A percentile compares a stretch with the other conserved stretches of the same genome.
These are phyloP conservation scores for Antennarius striatus DNA, from an alignment of 2,113 vertebrate species.

Conservation along the genomic window DNA sequence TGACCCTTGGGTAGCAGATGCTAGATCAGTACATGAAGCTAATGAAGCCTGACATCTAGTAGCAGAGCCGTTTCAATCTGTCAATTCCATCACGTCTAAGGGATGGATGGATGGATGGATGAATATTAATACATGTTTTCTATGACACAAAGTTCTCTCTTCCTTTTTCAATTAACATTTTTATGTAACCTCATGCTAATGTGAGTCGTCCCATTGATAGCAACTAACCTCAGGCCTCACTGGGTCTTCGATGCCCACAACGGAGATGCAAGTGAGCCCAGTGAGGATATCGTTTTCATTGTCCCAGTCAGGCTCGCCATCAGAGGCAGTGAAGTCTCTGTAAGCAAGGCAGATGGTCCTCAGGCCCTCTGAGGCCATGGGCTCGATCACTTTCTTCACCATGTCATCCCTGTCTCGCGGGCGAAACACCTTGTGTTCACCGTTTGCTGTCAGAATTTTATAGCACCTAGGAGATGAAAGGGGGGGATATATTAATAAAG, in stretches of 20 bases:
- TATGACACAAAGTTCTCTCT: neutral
- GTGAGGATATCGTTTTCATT: conserved; percentile 93
- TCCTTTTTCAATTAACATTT: neutral
- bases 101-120: no score
- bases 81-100: neutral
- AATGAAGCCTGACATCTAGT: no score
- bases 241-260: conserved; percentile 98
- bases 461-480: conserved; percentile 84
- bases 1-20: neutral
- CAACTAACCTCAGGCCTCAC: conserved; percentile 91
- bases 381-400: conserved; percentile 95
- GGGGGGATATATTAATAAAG: neutral
- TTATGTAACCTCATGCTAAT: neutral
- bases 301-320: conserved; percentile 96
- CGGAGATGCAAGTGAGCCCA: conserved; percentile 92
- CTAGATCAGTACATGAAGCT: neutral
- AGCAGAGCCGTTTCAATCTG: neutral
- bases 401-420: conserved; percentile 95
- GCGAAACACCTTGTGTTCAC: conserved; percentile 92
- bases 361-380: conserved; percentile 98
- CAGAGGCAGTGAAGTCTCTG: conserved; percentile 90
- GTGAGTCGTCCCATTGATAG: accelerated
- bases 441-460: conserved; percentile 91
- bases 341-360: conserved; percentile 97
- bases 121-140: no score